phyloP scores from a whole-genome alignment of 1,140 invertebrate species.

The Drosophila orosa region DNA sequence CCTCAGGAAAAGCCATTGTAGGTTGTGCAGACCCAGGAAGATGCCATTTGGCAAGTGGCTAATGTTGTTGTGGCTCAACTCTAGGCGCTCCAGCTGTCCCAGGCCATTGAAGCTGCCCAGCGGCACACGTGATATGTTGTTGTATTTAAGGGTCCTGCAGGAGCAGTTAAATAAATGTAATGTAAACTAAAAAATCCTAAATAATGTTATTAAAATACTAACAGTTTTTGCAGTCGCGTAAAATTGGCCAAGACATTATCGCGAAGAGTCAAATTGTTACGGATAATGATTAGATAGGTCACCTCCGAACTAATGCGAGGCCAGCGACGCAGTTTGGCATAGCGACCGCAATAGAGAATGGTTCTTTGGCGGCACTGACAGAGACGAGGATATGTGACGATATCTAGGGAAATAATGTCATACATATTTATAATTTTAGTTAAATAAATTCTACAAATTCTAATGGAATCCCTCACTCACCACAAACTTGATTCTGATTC shows the following conservation, averaged over 20 bases:
- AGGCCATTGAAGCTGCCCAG: slow-evolving; percentile 65
- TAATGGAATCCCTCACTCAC: slow-evolving; percentile 29
- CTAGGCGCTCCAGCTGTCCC: slow-evolving; percentile 62
- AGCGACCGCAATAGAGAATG: slow-evolving; percentile 68
- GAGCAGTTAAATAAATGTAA: neutral
- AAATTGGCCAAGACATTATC: slow-evolving; percentile 59
- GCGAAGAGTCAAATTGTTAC: slow-evolving; percentile 68
- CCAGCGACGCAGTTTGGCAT: slow-evolving; percentile 60
- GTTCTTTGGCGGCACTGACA: slow-evolving; percentile 64
- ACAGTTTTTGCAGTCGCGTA: slow-evolving; percentile 66
- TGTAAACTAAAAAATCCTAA: neutral
- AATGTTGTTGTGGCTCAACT: slow-evolving; percentile 85
- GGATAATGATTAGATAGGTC: slow-evolving; percentile 67
- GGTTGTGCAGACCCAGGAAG: slow-evolving; percentile 81
- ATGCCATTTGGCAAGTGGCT: slow-evolving; percentile 79
- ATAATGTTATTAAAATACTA: slow-evolving; percentile 7
- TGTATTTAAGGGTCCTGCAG: slow-evolving; percentile 68
- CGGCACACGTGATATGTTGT: slow-evolving; percentile 82
- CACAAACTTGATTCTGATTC: slow-evolving; percentile 55
- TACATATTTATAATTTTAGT: neutral
- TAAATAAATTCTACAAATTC: neutral
- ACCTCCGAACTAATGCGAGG: slow-evolving; percentile 70
- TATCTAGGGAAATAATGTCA: slow-evolving; percentile 41
- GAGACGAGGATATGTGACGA: slow-evolving; percentile 73
- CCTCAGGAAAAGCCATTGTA: slow-evolving; percentile 84